Evolutionary conservation across 1,140 invertebrate species (phyloP).

Genomic region (Magallana angulata): DNA sequence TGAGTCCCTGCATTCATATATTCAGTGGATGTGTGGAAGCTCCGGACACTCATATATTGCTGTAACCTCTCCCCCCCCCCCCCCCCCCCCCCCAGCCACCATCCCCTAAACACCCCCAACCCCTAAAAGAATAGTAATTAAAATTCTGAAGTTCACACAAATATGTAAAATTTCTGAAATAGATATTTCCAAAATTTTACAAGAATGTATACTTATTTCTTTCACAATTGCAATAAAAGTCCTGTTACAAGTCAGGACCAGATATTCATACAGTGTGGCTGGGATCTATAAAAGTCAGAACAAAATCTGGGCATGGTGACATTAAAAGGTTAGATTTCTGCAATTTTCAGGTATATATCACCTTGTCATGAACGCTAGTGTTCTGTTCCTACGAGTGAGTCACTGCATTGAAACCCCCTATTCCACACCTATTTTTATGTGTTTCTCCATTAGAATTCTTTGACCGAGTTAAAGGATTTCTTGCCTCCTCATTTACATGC

Average conservation of each 20-base stretch:
- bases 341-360: conserved; percentile 5
- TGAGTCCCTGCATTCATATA: too few relatives aligned
- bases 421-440: neutral
- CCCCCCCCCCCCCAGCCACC: too few relatives aligned
- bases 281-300: conserved; percentile 2
- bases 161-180: too few relatives aligned
- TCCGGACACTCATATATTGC: too few relatives aligned
- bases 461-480: conserved; percentile 11
- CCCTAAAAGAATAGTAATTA: too few relatives aligned
- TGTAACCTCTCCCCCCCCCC: too few relatives aligned
- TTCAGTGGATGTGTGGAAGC: too few relatives aligned
- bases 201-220: too few relatives aligned
- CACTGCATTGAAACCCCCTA: neutral
- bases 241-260: neutral
- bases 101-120: too few relatives aligned
- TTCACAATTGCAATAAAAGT: too few relatives aligned
- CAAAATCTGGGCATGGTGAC: neutral
- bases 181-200: too few relatives aligned
- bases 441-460: neutral
- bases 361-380: neutral
- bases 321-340: neutral
- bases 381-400: neutral
- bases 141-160: too few relatives aligned
- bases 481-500: neutral
- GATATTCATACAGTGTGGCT: neutral